Percentiles rank a stretch among this genome's conserved stretches.
Conservation (phyloP, 2,113 vertebrate species). For the Crotalus horridus region DNA sequence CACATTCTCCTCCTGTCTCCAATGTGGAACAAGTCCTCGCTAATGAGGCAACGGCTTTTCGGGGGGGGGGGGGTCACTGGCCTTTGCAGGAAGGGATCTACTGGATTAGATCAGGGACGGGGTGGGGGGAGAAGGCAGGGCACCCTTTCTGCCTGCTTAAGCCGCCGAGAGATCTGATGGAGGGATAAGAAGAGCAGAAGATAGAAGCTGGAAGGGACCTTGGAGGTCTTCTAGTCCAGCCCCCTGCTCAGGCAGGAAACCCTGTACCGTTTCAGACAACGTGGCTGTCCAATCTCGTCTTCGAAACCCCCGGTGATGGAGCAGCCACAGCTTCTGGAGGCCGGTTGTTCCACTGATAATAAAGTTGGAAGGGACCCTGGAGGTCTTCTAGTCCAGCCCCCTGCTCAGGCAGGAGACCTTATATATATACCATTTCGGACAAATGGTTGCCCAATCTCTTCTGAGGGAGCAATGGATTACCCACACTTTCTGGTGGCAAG, state of each 20-base stretch:
- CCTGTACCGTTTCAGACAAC: background rate
- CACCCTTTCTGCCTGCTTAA: background rate
- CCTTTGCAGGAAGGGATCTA: background rate
- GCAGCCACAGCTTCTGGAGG: too few species aligned
- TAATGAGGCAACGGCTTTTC: background rate
- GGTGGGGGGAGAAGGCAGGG: background rate
- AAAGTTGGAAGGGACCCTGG: too few species aligned
- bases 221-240: background rate
- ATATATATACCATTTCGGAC: too few species aligned
- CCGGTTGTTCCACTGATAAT: too few species aligned
- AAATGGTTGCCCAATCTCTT: too few species aligned
- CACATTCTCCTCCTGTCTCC: conserved; percentile 11
- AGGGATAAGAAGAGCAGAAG: background rate
- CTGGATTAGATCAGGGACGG: background rate
- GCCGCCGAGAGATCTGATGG: background rate
- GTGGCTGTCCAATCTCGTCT: too few species aligned
- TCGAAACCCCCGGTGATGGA: rapidly evolving
- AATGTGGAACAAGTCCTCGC: background rate
- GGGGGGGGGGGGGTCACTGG: background rate
- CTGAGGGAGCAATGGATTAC: too few species aligned
- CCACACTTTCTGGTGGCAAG: too few species aligned
- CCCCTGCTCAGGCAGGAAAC: background rate
- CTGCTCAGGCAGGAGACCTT: too few species aligned
- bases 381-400: too few species aligned
- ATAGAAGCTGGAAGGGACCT: background rate